Conservation (phyloP, 2,888 invertebrate genomes). For the Temnothorax rugatulus region DNA sequence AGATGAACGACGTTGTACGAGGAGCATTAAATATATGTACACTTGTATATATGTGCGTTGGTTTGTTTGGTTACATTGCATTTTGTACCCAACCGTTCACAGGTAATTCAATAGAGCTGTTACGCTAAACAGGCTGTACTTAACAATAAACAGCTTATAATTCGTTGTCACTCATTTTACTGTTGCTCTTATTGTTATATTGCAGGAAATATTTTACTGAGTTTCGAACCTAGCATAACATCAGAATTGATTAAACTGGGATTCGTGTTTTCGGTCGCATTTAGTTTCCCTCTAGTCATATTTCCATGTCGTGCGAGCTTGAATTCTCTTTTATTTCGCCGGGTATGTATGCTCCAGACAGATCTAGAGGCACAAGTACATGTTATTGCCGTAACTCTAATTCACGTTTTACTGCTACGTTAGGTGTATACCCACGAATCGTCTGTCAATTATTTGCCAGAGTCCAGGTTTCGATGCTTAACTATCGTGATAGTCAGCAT, state of each 20-base stretch:
- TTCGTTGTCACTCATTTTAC: background rate
- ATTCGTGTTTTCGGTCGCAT: conserved; percentile 97
- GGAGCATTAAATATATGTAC: conserved; percentile 97
- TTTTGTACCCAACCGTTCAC: conserved; percentile 93
- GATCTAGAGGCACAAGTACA: background rate
- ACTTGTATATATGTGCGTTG: conserved; percentile 95
- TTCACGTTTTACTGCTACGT: background rate
- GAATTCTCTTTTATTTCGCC: conserved; percentile 95
- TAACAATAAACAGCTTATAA: conserved; percentile 11
- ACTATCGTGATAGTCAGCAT: conserved; percentile 93
- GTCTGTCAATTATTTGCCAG: conserved; percentile 92
- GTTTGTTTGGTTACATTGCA: conserved; percentile 97
- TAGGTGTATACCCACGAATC: conserved; percentile 91
- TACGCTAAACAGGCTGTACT: background rate
- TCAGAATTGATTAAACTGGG: conserved; percentile 97
- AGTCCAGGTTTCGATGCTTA: conserved; percentile 93
- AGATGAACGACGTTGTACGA: conserved; percentile 95
- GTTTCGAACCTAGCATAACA: conserved; percentile 92
- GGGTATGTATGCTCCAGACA: conserved; percentile 88
- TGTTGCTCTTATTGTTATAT: conserved; percentile 63
- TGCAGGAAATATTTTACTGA: conserved; percentile 96
- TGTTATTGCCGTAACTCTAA: background rate
- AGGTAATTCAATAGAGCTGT: conserved; percentile 85
- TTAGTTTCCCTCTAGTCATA: conserved; percentile 98
- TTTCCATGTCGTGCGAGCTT: conserved; percentile 98